phyloP scores from a whole-genome alignment of 2,888 invertebrate species.

The Ochlodes sylvanus region DNA sequence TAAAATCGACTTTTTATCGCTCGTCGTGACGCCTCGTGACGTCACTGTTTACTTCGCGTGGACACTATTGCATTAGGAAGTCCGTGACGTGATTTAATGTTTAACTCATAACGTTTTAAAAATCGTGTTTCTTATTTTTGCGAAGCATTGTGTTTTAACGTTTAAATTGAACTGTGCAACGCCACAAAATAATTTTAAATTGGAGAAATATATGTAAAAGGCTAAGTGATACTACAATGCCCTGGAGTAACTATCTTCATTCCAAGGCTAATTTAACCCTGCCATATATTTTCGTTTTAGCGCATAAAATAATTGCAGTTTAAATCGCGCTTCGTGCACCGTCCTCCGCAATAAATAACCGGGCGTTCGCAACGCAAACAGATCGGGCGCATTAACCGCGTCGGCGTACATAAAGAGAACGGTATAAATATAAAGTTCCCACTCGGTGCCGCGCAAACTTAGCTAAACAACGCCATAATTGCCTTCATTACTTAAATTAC shows the following conservation, averaged over 20 bases:
- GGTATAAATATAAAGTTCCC: constrained; percentile 85
- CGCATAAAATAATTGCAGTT: constrained; percentile 81
- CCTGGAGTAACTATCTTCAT: neutral
- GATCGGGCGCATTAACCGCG: constrained; percentile 84
- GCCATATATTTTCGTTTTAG: constrained; percentile 77
- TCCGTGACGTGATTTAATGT: constrained; percentile 35
- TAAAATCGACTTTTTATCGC: constrained; percentile 85
- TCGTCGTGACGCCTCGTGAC: constrained; percentile 81
- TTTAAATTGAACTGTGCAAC: too few species aligned
- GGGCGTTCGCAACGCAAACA: constrained; percentile 79
- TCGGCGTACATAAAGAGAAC: constrained; percentile 84
- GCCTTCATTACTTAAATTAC: constrained; percentile 86
- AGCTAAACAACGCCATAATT: constrained; percentile 86
- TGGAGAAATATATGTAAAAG: neutral
- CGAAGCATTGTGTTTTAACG: neutral
- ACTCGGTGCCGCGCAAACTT: constrained; percentile 83
- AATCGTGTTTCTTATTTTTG: neutral
- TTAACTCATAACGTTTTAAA: constrained; percentile 4
- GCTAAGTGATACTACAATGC: neutral
- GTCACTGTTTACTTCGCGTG: constrained; percentile 81
- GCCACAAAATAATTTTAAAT: neutral
- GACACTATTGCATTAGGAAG: constrained; percentile 43
- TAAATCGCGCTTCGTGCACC: constrained; percentile 78
- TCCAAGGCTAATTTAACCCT: constrained; percentile 49
- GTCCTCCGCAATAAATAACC: constrained; percentile 80